A percentile compares a stretch with the other conserved stretches of the same genome.
These are phyloP conservation scores for Hylaea fasciaria DNA, from an alignment of 2,888 invertebrate species.

Conservation along the genomic window DNA sequence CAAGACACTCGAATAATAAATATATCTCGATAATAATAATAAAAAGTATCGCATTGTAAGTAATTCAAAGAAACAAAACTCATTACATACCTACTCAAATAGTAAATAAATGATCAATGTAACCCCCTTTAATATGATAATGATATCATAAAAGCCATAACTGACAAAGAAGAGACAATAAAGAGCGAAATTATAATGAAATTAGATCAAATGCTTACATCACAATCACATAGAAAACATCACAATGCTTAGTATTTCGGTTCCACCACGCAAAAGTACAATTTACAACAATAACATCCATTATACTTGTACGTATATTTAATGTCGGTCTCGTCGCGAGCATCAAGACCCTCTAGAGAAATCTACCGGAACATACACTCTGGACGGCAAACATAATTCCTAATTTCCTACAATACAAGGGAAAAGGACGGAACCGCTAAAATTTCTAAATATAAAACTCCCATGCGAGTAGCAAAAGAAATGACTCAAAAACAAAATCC, in stretches of 20 bases:
- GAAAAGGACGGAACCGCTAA: slow-evolving; percentile 19
- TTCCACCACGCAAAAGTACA: slow-evolving; percentile 40
- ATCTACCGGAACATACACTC: slow-evolving; percentile 40
- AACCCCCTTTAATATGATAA: not conserved
- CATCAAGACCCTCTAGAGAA: slow-evolving; percentile 47
- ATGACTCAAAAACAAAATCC: slow-evolving; percentile 7
- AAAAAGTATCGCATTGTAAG: not conserved
- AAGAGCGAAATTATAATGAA: not conserved
- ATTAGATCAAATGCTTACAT: not conserved
- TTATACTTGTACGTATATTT: slow-evolving; percentile 43
- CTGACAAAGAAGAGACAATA: not conserved
- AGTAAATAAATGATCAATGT: too few species aligned
- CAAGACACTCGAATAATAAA: too few species aligned
- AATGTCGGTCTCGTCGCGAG: slow-evolving; percentile 40
- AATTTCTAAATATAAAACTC: slow-evolving; percentile 17
- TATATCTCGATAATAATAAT: too few species aligned
- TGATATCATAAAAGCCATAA: not conserved
- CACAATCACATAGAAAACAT: too few species aligned
- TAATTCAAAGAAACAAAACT: not conserved
- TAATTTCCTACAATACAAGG: slow-evolving; percentile 12
- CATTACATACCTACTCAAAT: too few species aligned
- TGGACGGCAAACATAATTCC: slow-evolving; percentile 8
- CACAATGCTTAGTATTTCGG: not conserved
- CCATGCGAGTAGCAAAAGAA: slow-evolving; percentile 6
- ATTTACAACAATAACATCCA: slow-evolving; percentile 36